Conservation (phyloP, 2,797 vertebrate genomes). For the Protosalanx chinensis region DNA sequence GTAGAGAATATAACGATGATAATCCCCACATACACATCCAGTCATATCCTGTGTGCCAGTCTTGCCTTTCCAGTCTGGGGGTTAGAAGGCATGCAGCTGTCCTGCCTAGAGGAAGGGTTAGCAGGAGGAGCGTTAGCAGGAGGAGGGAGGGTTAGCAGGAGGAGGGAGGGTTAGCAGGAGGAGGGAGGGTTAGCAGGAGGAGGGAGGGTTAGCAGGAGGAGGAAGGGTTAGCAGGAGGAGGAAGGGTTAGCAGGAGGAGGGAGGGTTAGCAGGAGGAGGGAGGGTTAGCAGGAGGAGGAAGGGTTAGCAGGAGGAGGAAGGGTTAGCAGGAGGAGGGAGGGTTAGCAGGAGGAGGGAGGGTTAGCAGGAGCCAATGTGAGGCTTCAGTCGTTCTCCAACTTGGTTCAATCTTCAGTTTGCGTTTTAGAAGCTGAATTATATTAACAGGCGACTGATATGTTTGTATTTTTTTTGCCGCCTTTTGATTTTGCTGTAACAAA, state of each 20-base stretch:
- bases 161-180: no score
- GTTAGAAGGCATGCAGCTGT: slow-evolving; percentile 37
- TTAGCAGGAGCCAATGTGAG: slow-evolving; percentile 36
- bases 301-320: no score
- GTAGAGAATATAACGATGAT: slow-evolving; percentile 52
- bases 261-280: no score
- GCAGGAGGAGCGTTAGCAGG: no score
- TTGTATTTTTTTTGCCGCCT: slow-evolving; percentile 54
- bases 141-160: no score
- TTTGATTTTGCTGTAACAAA: slow-evolving; percentile 54
- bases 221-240: no score
- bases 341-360: slow-evolving; percentile 11
- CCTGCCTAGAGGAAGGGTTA: slow-evolving; percentile 9
- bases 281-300: no score
- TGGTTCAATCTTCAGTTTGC: slow-evolving; percentile 56
- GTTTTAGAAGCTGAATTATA: slow-evolving; percentile 66
- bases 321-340: no score
- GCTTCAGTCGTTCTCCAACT: slow-evolving; percentile 41
- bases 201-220: no score
- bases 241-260: no score
- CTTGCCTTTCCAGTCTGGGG: slow-evolving; percentile 65
- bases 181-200: no score
- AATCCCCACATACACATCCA: slow-evolving; percentile 43
- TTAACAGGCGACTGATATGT: slow-evolving; percentile 56
- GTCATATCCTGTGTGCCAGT: slow-evolving; percentile 61